These are phyloP conservation scores for Probosciger aterrimus DNA, from an alignment of 2,113 vertebrate genomes.

Conservation along the genomic window DNA sequence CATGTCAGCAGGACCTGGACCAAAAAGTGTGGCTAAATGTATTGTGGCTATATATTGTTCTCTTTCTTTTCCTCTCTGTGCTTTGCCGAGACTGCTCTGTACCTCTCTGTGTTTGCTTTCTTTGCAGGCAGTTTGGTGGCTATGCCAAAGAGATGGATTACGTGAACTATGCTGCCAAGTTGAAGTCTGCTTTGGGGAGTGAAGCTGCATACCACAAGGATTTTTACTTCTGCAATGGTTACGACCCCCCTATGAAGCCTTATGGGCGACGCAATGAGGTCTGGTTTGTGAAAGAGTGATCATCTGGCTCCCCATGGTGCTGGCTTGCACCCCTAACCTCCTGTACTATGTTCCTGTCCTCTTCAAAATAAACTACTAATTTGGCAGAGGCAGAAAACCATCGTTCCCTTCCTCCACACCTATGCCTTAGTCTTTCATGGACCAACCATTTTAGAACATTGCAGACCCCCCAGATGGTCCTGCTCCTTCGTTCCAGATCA, in stretches of 20 bases:
- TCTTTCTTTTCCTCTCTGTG: background rate
- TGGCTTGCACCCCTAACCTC: background rate
- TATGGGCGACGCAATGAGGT: slow-evolving; percentile 88
- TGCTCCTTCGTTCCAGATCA: background rate
- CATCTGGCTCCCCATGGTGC: background rate
- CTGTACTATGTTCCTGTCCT: background rate
- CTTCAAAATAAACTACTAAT: slow-evolving; percentile 26
- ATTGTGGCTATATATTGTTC: background rate
- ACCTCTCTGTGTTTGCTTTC: background rate
- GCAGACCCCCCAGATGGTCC: background rate
- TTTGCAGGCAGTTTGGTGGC: slow-evolving; percentile 87
- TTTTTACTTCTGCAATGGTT: slow-evolving; percentile 87
- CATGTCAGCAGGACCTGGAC: background rate
- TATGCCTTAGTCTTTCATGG: background rate
- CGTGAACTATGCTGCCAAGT: slow-evolving; percentile 75
- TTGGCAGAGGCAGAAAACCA: background rate
- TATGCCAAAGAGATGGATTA: slow-evolving; percentile 87
- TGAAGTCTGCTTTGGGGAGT: slow-evolving; percentile 81
- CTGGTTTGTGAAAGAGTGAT: slow-evolving; percentile 87
- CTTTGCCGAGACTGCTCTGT: background rate
- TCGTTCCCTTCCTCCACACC: background rate
- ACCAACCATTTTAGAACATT: background rate
- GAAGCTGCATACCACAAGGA: slow-evolving; percentile 79
- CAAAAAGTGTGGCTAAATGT: background rate
- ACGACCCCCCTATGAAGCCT: slow-evolving; percentile 88